Percentiles rank a stretch among this genome's conserved stretches.
phyloP scores from a whole-genome alignment of 2,888 invertebrate species.

The Cheilosia pagana region DNA sequence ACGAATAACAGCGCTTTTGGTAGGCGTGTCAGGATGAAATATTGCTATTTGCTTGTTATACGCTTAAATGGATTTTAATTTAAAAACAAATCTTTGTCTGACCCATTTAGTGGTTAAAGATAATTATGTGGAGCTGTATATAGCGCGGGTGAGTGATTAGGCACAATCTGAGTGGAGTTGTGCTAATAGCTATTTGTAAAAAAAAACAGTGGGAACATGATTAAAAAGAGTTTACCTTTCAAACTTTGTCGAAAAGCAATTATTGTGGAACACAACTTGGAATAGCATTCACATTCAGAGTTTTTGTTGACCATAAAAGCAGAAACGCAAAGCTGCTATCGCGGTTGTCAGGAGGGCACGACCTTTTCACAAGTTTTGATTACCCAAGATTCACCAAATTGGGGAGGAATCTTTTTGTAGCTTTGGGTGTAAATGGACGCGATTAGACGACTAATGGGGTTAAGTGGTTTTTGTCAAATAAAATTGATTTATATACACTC shows the following conservation, averaged over 20 bases:
- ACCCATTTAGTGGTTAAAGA: constrained; percentile 45
- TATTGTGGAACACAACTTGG: too few relatives aligned
- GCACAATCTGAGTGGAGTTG: background rate
- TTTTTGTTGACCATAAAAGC: constrained; percentile 9
- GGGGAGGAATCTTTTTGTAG: background rate
- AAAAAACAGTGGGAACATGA: background rate
- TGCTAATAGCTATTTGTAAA: constrained; percentile 21
- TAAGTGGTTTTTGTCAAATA: constrained; percentile 23
- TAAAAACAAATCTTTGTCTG: constrained; percentile 52
- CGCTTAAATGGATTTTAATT: constrained; percentile 70
- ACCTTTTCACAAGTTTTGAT: constrained; percentile 34
- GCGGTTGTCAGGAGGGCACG: constrained; percentile 41
- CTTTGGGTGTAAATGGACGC: constrained; percentile 13
- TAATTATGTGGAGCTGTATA: constrained; percentile 1
- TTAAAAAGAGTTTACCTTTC: background rate
- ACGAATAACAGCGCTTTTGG: constrained; percentile 40
- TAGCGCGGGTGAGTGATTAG: constrained; percentile 8
- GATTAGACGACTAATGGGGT: constrained; percentile 25
- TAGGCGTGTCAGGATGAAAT: constrained; percentile 71
- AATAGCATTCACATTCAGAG: too few relatives aligned
- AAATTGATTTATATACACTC: background rate
- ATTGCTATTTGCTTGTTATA: constrained; percentile 65
- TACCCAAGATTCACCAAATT: constrained; percentile 22
- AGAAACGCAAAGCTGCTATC: constrained; percentile 18
- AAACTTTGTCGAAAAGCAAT: too few relatives aligned